Evolutionary conservation across 2,113 vertebrate genomes (phyloP).

Genomic region (Leucoraja erinaceus): DNA sequence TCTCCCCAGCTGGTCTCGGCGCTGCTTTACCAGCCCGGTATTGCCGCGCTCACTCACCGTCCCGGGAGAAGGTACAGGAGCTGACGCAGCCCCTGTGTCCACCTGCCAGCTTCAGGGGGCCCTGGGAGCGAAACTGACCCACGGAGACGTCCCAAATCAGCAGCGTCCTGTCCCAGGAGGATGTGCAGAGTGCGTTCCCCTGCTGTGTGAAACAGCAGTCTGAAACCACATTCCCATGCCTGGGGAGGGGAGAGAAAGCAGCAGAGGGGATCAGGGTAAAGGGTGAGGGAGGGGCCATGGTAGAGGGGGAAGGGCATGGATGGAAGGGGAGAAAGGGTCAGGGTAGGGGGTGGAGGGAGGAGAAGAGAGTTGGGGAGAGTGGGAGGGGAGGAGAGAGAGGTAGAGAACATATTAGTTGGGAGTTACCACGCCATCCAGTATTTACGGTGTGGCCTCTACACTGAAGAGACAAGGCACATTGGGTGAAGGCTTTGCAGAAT

Average conservation of each 20-base stretch:
- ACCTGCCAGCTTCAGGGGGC: slow-evolving; percentile 49
- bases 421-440: too few species aligned
- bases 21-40: too few species aligned
- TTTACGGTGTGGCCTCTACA: too few species aligned
- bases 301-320: too few species aligned
- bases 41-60: slow-evolving; percentile 50
- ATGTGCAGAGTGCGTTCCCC: slow-evolving; percentile 62
- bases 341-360: too few species aligned
- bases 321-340: too few species aligned
- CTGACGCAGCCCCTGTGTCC: slow-evolving; percentile 60
- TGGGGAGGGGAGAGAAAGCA: neutral
- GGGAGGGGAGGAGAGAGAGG: neutral
- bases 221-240: slow-evolving; percentile 57
- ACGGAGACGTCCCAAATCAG: slow-evolving; percentile 65
- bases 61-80: slow-evolving; percentile 60
- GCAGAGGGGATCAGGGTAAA: too few species aligned
- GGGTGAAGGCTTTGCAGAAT: too few species aligned
- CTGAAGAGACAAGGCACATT: too few species aligned
- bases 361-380: neutral
- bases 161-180: slow-evolving; percentile 66
- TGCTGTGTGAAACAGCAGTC: slow-evolving; percentile 64
- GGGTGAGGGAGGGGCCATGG: too few species aligned
- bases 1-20: too few species aligned
- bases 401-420: neutral
- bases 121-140: slow-evolving; percentile 50